Conservation (phyloP, 1,140 invertebrate genomes). For the Euglossa dilemma region DNA sequence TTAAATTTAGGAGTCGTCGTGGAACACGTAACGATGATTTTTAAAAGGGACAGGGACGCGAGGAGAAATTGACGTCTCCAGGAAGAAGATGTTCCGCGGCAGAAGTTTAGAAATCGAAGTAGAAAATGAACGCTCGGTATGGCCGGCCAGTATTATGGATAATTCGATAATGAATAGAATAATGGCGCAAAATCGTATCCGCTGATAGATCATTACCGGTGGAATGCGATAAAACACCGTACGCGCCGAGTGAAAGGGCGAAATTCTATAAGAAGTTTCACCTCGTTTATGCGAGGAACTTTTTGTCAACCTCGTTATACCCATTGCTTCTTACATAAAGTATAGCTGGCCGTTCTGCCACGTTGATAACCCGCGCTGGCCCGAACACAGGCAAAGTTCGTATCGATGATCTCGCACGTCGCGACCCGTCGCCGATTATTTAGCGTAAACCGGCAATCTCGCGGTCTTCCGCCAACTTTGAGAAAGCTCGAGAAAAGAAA, state of each 20-base stretch:
- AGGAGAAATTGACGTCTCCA: too few species aligned
- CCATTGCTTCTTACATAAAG: neutral
- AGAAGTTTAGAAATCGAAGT: too few species aligned
- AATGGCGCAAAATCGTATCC: neutral
- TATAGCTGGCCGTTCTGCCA: neutral
- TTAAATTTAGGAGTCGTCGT: too few species aligned
- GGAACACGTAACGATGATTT: too few species aligned
- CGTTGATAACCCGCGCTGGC: neutral
- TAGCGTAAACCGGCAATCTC: too few species aligned
- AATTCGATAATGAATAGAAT: constrained; percentile 23
- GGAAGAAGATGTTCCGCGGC: too few species aligned
- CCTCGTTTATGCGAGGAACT: constrained; percentile 1
- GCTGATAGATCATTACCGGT: constrained; percentile 17
- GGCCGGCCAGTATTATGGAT: neutral
- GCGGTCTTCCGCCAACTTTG: too few species aligned
- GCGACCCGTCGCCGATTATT: too few species aligned
- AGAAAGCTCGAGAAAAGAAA: too few species aligned
- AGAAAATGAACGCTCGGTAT: neutral
- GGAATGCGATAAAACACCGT: constrained; percentile 12
- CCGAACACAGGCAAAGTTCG: neutral
- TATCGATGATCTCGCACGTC: neutral
- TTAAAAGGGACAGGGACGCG: too few species aligned
- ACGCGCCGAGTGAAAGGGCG: constrained; percentile 19
- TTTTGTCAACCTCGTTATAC: constrained; percentile 16
- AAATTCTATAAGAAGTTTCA: constrained; percentile 15